These are phyloP conservation scores for Galeruca laticollis DNA, from an alignment of 2,888 invertebrate species.

Conservation along the genomic window DNA sequence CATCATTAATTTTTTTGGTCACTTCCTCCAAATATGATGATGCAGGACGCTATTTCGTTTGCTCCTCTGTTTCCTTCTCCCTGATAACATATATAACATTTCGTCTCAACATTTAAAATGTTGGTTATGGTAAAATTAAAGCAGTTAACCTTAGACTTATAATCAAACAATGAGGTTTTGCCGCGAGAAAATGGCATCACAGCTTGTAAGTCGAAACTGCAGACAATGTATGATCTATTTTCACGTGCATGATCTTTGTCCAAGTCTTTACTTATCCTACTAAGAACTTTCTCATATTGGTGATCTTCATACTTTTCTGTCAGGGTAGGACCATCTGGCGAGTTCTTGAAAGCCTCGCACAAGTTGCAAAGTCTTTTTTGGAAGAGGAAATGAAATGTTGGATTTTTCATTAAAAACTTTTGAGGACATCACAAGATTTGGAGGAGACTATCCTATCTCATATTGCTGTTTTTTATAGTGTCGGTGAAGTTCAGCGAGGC, in stretches of 20 bases:
- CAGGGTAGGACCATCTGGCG: too few relatives aligned
- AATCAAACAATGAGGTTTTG: not conserved
- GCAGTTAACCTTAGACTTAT: slow-evolving; percentile 1
- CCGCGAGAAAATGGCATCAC: slow-evolving; percentile 2
- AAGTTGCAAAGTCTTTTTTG: slow-evolving; percentile 17
- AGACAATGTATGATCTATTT: not conserved
- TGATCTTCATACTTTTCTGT: too few relatives aligned
- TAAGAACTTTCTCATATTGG: too few relatives aligned
- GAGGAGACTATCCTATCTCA: slow-evolving; percentile 18
- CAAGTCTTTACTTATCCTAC: too few relatives aligned
- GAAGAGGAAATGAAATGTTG: slow-evolving; percentile 20
- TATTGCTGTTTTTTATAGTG: slow-evolving; percentile 48
- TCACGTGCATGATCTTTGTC: too few relatives aligned
- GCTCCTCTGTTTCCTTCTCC: slow-evolving; percentile 43
- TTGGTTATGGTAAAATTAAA: slow-evolving; percentile 8
- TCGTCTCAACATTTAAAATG: not conserved
- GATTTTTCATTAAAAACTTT: slow-evolving; percentile 19
- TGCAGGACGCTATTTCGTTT: slow-evolving; percentile 49
- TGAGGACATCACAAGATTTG: slow-evolving; percentile 4
- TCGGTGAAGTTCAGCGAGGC: too few relatives aligned
- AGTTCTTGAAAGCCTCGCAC: slow-evolving; percentile 15
- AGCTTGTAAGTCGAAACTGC: not conserved
- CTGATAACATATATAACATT: slow-evolving; percentile 51
- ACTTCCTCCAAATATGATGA: too few relatives aligned
- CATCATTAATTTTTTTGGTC: slow-evolving; percentile 23